A percentile compares a stretch with the other conserved stretches of the same genome.
Conservation (phyloP, 2,888 invertebrate species). For the Tupiocoris notatus region DNA sequence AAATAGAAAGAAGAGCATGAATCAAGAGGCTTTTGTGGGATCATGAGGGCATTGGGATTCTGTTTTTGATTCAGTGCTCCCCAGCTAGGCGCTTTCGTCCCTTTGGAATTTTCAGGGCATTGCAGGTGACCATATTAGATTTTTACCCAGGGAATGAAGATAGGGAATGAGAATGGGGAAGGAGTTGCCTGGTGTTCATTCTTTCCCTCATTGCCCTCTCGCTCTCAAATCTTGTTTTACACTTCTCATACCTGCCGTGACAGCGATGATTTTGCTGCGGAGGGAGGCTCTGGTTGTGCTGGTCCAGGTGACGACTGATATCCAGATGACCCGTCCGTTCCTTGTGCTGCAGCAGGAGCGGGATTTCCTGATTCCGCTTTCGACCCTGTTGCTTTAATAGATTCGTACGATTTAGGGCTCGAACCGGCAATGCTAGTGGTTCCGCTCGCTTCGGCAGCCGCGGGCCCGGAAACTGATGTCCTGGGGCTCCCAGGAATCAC, state of each 20-base stretch:
- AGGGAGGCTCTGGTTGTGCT: neutral
- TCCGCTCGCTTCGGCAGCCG: neutral
- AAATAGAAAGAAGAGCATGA: no score
- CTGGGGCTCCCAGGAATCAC: conserved; percentile 1
- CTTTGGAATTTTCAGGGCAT: no score
- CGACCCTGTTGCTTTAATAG: neutral
- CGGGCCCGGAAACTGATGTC: neutral
- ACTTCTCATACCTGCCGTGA: conserved; percentile 16
- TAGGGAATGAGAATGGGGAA: no score
- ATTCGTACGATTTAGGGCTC: conserved; percentile 9
- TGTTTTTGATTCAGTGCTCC: no score
- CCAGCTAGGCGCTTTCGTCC: no score
- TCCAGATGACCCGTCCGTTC: neutral
- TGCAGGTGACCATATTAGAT: no score
- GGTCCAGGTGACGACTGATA: conserved; percentile 26
- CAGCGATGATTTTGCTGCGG: conserved; percentile 11
- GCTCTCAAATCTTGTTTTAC: neutral
- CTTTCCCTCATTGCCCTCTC: no score
- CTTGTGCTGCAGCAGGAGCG: neutral
- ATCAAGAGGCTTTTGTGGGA: no score
- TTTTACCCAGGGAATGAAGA: no score
- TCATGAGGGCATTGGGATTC: no score
- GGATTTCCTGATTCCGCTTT: neutral
- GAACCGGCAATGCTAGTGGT: neutral
- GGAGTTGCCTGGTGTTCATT: no score